A percentile compares a stretch with the other conserved stretches of the same genome.
These are phyloP conservation scores for Nomada flava DNA, from an alignment of 2,888 invertebrate species.

Conservation along the genomic window DNA sequence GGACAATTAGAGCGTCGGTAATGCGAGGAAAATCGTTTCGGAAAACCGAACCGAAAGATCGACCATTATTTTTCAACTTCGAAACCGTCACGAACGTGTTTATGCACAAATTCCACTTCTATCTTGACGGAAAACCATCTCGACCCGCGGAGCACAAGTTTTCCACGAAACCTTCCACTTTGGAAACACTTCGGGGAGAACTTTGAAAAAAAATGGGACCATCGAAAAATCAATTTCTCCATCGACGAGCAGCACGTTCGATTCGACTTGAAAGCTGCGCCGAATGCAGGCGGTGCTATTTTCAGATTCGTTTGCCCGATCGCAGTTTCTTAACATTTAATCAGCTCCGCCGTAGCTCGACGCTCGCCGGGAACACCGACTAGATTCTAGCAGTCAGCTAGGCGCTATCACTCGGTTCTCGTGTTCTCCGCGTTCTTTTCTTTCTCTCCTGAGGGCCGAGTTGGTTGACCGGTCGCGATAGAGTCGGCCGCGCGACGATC, in stretches of 20 bases:
- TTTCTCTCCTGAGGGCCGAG: slow-evolving; percentile 63
- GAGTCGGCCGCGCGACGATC: slow-evolving; percentile 72
- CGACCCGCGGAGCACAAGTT: neutral
- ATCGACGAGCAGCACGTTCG: neutral
- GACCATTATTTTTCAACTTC: too few species aligned
- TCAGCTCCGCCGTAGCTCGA: slow-evolving; percentile 31
- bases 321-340: slow-evolving; percentile 35
- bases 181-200: too few species aligned
- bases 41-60: too few species aligned
- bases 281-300: neutral
- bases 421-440: slow-evolving; percentile 68
- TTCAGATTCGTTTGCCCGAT: neutral
- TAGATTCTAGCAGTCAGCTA: slow-evolving; percentile 71
- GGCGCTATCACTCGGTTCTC: slow-evolving; percentile 74
- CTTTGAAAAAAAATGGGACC: neutral
- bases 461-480: slow-evolving; percentile 80
- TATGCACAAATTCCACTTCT: too few species aligned
- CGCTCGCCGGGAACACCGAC: slow-evolving; percentile 38
- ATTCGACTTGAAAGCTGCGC: neutral
- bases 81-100: too few species aligned
- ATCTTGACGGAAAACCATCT: too few species aligned
- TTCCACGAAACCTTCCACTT: neutral
- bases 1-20: too few species aligned
- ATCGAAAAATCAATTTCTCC: neutral
- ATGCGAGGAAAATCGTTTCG: too few species aligned